Percentiles rank a stretch among this genome's conserved stretches.
phyloP scores from a whole-genome alignment of 2,113 vertebrate genomes.

The Meleagris gallopavo region DNA sequence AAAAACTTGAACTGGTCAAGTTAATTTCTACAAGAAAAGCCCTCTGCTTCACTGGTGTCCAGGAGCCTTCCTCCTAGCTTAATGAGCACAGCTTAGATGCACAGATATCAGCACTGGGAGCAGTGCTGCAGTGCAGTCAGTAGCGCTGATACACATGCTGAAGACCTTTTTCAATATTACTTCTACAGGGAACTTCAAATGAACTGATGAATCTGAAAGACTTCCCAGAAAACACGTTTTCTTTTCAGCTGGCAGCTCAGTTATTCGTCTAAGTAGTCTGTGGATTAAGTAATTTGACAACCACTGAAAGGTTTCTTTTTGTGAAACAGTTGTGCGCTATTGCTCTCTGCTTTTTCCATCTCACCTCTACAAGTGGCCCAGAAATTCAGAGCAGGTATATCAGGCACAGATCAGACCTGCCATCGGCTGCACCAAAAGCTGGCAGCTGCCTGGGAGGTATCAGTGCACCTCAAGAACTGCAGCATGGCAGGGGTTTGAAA shows the following conservation, averaged over 20 bases:
- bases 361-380: conserved; percentile 17
- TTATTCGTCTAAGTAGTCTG: conserved; percentile 50
- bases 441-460: background rate
- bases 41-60: background rate
- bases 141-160: background rate
- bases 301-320: conserved; percentile 48
- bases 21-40: background rate
- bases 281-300: conserved; percentile 65
- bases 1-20: background rate
- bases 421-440: background rate
- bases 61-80: background rate
- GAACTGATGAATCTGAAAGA: conserved; percentile 59
- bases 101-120: background rate
- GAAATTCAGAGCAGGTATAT: background rate
- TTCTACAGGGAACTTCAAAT: conserved; percentile 36
- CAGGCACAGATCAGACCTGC: background rate
- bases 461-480: background rate
- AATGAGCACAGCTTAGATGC: background rate
- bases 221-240: conserved; percentile 49
- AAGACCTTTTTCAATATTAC: conserved; percentile 51
- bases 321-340: conserved; percentile 37
- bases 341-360: conserved; percentile 27
- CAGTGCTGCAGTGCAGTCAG: background rate
- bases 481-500: background rate
- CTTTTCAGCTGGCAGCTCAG: conserved; percentile 38